Conservation (phyloP, 1,140 invertebrate genomes). For the Brachionus koreanus region DNA sequence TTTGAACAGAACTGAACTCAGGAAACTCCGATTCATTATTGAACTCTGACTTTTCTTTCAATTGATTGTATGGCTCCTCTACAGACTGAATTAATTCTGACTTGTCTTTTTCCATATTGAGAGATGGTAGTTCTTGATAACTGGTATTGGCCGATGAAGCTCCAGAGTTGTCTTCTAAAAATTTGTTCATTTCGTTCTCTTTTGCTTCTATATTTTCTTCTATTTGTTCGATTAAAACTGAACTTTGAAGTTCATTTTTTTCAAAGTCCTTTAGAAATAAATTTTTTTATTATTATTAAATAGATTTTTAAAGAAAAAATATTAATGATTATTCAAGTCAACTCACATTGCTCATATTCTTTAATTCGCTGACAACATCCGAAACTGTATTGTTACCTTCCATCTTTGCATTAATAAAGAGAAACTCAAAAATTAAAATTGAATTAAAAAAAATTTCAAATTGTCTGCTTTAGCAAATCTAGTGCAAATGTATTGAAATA, state of each 20-base stretch:
- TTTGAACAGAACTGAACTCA: neutral
- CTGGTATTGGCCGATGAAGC: slow-evolving; percentile 10
- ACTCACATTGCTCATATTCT: neutral
- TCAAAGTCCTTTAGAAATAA: neutral
- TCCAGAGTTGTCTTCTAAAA: neutral
- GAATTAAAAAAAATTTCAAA: neutral
- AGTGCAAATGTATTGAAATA: neutral
- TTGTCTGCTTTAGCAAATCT: neutral
- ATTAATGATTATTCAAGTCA: neutral
- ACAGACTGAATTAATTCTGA: neutral
- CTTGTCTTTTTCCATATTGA: slow-evolving; percentile 13
- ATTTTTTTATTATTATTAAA: neutral
- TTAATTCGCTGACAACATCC: slow-evolving; percentile 21
- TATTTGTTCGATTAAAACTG: neutral
- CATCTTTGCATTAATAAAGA: neutral
- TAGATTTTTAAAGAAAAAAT: too few species aligned
- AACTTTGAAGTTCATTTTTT: neutral
- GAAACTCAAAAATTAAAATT: neutral
- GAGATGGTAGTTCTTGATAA: slow-evolving; percentile 12
- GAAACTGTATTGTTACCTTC: neutral
- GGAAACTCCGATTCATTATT: neutral
- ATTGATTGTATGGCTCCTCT: neutral
- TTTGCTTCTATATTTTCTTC: neutral
- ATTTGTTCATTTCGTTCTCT: neutral
- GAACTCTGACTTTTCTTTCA: neutral